Base-by-base conservation (phyloP, 1,140 invertebrate genomes). In the Temnothorax longispinosus region DNA sequence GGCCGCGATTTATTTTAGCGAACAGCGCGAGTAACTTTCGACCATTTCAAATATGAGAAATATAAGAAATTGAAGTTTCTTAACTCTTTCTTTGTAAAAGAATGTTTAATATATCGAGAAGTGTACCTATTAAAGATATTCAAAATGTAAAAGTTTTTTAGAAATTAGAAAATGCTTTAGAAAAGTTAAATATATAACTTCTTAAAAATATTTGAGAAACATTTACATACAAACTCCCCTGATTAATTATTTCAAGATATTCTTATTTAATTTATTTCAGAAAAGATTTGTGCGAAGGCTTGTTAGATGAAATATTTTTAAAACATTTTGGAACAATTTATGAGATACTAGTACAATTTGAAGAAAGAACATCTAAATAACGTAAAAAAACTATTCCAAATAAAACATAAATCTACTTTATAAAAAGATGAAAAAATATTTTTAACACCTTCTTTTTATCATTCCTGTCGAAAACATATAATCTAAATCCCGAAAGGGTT, bases 1-100 rank as follows among this genome's bases (percentile, higher is more conserved):
- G 50, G 78, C 15, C 18, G 2, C 50, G 65, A 71, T 58, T 71
- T 71, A 71, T 58, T 71, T 81, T 35, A 81, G 21, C 62, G 13
- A 41, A 27, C 21, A 38, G 15, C 3, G n/a, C 47, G 5, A 69
- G 21, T 69, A 80, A 54, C 27, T 71, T 56, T 47, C 27, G 27
- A 21, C 11, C 27, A 27, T 81, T 32, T 41, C 1, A 18, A n/a
- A 21, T 81, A 27, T 41, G 52, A 56, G n/a, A 11, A 69, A 50
- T 69, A 10, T 69, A 10, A 52, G 7, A 27, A 13, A 52, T 18
- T 41, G 47, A 69, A 52, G 35, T 54, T 67, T 80, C 44, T 52
- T 80, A 54, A 27, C 41, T n/a, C 4, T 41, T 54, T n/a, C 4
- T 41, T 81, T 15, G 2, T 6, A 54, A 5, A 32, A 44, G 0